A percentile compares a stretch with the other conserved stretches of the same genome.
Conservation (phyloP, 2,797 vertebrate genomes). For the Mus minutoides region DNA sequence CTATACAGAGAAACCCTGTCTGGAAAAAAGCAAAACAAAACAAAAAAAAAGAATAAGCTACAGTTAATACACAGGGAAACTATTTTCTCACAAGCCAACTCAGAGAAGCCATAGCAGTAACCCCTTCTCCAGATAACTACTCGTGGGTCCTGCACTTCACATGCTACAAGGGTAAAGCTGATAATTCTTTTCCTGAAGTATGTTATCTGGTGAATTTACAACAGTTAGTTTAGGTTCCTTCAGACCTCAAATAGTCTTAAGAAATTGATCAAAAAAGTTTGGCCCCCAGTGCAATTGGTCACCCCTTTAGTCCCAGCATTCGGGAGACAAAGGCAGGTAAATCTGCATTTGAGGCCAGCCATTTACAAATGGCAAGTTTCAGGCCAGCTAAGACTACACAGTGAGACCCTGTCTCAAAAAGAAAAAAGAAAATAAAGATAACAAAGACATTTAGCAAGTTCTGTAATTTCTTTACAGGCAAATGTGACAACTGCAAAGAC, state of each 20-base stretch:
- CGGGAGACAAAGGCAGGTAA: background rate
- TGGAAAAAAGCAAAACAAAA: too few relatives aligned
- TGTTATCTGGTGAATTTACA: background rate
- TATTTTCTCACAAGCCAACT: too few relatives aligned
- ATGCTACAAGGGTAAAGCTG: background rate
- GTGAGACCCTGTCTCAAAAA: background rate
- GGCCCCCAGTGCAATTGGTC: background rate
- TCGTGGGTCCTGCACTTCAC: background rate
- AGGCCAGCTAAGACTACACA: background rate
- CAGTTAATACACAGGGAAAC: too few relatives aligned
- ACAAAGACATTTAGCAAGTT: background rate
- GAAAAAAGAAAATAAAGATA: background rate
- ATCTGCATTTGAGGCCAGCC: background rate
- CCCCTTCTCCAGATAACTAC: background rate
- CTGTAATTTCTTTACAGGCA: background rate
- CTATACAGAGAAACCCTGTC: too few relatives aligned
- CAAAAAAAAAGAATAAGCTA: background rate
- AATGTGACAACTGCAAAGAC: background rate
- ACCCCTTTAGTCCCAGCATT: background rate
- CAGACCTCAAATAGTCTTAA: background rate
- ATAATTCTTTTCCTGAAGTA: background rate
- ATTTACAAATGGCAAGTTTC: background rate
- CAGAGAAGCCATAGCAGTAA: background rate
- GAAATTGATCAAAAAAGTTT: background rate
- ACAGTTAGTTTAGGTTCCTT: constrained; percentile 8